A percentile compares a stretch with the other conserved stretches of the same genome.
Evolutionary conservation across 2,113 vertebrate genomes (phyloP).

Genomic region (Carollia perspicillata): DNA sequence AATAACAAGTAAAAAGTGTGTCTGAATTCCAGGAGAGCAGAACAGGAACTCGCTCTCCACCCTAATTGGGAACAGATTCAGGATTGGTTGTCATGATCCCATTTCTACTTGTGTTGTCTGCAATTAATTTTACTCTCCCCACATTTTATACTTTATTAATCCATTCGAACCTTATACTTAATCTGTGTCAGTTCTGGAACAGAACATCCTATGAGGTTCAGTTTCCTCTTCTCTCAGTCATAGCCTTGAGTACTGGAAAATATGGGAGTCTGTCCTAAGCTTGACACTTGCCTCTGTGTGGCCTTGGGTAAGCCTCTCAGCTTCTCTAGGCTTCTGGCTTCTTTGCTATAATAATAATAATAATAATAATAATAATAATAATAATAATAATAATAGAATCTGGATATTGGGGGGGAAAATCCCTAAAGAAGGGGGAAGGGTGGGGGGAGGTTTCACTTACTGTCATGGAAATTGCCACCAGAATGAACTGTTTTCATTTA

Average conservation of each 20-base stretch:
- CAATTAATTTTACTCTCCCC: slow-evolving; percentile 38
- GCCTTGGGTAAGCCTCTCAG: neutral
- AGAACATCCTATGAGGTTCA: neutral
- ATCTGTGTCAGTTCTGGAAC: neutral
- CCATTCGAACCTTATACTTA: slow-evolving; percentile 42
- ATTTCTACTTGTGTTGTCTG: slow-evolving; percentile 32
- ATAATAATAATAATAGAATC: neutral
- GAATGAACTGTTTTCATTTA: neutral
- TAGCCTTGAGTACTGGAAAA: neutral
- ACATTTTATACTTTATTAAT: slow-evolving; percentile 31
- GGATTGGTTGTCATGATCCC: slow-evolving; percentile 4
- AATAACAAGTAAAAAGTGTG: slow-evolving; percentile 65
- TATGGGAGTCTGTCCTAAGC: neutral
- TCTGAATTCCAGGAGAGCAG: slow-evolving; percentile 65
- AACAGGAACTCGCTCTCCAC: slow-evolving; percentile 48
- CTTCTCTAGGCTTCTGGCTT: neutral
- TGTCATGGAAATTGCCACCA: neutral
- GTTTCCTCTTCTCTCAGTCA: neutral
- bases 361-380: neutral
- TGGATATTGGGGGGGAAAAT: neutral
- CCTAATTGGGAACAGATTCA: slow-evolving; percentile 63
- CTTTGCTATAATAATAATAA: neutral
- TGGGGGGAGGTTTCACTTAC: neutral
- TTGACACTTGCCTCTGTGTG: neutral
- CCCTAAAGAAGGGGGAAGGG: neutral